phyloP scores from a whole-genome alignment of 2,888 invertebrate species.

The Zelleria hepariella region DNA sequence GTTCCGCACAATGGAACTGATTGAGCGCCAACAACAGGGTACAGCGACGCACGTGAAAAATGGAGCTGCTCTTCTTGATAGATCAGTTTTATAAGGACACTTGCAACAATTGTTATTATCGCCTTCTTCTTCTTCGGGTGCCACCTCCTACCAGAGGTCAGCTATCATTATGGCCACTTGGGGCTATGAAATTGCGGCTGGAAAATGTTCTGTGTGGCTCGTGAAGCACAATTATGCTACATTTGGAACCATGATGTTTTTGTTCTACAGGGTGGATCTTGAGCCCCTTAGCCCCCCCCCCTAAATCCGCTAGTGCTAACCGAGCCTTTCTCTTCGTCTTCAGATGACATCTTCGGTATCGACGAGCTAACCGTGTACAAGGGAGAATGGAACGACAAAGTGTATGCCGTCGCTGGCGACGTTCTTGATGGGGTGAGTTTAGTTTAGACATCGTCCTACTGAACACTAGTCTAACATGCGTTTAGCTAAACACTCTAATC shows the following conservation, averaged over 20 bases:
- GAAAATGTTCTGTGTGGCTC: no score
- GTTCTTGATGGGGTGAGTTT: conserved; percentile 95
- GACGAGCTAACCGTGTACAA: conserved; percentile 93
- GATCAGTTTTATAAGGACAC: conserved; percentile 1
- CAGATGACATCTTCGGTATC: conserved; percentile 92
- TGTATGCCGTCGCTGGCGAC: conserved; percentile 93
- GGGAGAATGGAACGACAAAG: conserved; percentile 89
- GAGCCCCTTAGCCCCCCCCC: no score
- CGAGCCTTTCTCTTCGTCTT: conserved; percentile 25
- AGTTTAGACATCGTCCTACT: conserved; percentile 17
- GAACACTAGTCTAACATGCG: no score
- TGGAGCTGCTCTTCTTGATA: background rate
- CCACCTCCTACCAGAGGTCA: no score
- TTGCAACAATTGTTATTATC: background rate
- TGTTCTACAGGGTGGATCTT: no score
- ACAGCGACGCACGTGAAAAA: conserved; percentile 9
- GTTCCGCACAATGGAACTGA: conserved; percentile 7
- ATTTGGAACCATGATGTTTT: no score
- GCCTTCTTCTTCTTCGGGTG: no score
- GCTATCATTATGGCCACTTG: no score
- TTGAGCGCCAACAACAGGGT: conserved; percentile 13
- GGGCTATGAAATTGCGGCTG: no score
- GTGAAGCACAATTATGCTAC: no score
- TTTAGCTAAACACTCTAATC: no score
- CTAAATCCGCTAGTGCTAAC: no score